Evolutionary conservation across 1,140 invertebrate species (phyloP).

Genomic region (Frieseomelitta varia): DNA sequence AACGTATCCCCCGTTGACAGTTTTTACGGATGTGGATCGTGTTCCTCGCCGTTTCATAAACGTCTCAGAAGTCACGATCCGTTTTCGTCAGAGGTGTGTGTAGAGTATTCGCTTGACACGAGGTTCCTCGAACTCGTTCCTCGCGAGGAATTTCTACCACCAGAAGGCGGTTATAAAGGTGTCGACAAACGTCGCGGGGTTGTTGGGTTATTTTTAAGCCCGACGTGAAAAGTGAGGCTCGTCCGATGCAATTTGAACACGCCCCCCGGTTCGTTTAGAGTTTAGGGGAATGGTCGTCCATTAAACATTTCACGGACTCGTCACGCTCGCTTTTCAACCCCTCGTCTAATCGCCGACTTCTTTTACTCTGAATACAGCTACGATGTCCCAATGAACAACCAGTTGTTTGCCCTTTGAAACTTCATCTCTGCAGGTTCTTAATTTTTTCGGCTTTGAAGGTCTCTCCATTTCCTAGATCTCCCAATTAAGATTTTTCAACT

Average conservation of each 20-base stretch:
- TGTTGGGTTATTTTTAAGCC: slow-evolving; percentile 34
- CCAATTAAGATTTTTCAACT: too few relatives aligned
- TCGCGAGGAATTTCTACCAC: not conserved
- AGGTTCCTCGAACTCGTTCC: slow-evolving; percentile 1
- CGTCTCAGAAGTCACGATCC: not conserved
- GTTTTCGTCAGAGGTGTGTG: slow-evolving; percentile 1
- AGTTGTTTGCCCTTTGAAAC: not conserved
- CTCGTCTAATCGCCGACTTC: not conserved
- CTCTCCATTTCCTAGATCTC: too few relatives aligned
- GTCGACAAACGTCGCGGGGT: slow-evolving; percentile 7
- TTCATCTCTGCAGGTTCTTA: not conserved
- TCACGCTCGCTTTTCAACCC: not conserved
- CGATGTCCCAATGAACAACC: not conserved
- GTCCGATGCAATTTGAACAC: not conserved
- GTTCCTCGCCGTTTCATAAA: not conserved
- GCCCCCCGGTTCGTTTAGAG: not conserved
- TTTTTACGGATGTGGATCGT: not conserved
- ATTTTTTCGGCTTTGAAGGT: not conserved
- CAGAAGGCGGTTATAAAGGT: not conserved
- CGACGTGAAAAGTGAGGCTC: not conserved
- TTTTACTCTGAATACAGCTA: not conserved
- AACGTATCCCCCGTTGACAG: not conserved
- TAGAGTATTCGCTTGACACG: not conserved
- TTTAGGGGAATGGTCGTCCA: not conserved
- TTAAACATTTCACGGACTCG: slow-evolving; percentile 4